A percentile compares a stretch with the other conserved stretches of the same genome.
Conservation (phyloP, 2,888 invertebrate genomes). For the Coelopa pilipes region DNA sequence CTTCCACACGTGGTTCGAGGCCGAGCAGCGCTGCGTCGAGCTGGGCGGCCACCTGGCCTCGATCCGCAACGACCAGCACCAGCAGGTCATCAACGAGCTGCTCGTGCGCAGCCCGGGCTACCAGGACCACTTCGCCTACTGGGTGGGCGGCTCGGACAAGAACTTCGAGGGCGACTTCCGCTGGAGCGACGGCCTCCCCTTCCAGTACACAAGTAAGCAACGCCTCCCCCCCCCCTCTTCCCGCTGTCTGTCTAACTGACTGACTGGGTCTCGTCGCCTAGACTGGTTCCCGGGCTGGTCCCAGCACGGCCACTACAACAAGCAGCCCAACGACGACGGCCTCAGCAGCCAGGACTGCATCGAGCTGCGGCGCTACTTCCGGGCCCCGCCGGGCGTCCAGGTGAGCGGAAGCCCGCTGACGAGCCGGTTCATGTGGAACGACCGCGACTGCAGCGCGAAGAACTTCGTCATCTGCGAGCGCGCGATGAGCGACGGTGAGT, state of each 20-base stretch:
- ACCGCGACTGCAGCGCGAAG: conserved; percentile 77
- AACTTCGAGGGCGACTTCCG: conserved; percentile 82
- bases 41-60: conserved; percentile 77
- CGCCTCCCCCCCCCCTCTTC: background rate
- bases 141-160: conserved; percentile 84
- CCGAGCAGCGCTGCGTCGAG: conserved; percentile 74
- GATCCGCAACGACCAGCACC: conserved; percentile 73
- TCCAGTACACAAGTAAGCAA: conserved; percentile 79
- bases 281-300: conserved; percentile 89
- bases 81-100: conserved; percentile 73
- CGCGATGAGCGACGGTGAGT: conserved; percentile 74
- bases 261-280: conserved; percentile 58
- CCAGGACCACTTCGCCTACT: conserved; percentile 77
- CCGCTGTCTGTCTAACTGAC: too few relatives aligned
- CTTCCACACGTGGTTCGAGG: conserved; percentile 73
- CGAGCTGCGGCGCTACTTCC: conserved; percentile 77
- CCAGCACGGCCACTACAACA: conserved; percentile 73
- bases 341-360: conserved; percentile 84
- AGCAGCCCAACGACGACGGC: conserved; percentile 85
- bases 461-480: conserved; percentile 82
- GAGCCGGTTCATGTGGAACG: conserved; percentile 82
- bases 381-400: conserved; percentile 68
- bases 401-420: conserved; percentile 67
- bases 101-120: conserved; percentile 76
- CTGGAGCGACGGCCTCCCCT: conserved; percentile 81